These are phyloP conservation scores for Platysternon megacephalum DNA, from an alignment of 2,113 vertebrate species.

Conservation along the genomic window DNA sequence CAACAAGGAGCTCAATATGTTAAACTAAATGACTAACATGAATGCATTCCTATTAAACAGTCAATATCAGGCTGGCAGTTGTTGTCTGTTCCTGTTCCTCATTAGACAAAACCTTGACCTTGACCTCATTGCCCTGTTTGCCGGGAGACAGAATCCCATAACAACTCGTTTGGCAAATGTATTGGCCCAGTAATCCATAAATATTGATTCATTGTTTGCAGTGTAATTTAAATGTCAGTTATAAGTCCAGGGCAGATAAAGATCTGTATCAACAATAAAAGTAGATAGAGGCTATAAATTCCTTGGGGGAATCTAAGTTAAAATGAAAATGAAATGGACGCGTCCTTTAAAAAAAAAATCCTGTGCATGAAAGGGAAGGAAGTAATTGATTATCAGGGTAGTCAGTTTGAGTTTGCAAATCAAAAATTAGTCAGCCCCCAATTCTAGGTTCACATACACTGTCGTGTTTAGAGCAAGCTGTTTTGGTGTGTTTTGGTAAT, in stretches of 20 bases:
- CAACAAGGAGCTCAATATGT: background rate
- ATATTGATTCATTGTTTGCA: conserved; percentile 95
- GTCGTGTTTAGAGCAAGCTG: background rate
- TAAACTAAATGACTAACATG: background rate
- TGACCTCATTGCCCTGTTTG: conserved; percentile 84
- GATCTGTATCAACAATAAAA: conserved; percentile 85
- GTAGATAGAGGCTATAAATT: conserved; percentile 74
- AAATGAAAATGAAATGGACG: conserved; percentile 9
- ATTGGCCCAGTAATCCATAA: conserved; percentile 89
- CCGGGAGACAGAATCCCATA: conserved; percentile 79
- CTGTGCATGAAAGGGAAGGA: background rate
- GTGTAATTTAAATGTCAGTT: conserved; percentile 97
- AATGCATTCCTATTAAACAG: conserved; percentile 77
- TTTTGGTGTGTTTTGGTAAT: no score
- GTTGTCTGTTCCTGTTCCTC: conserved; percentile 81
- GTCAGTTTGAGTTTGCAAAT: rapidly evolving
- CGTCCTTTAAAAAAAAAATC: background rate
- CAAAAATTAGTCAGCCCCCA: background rate
- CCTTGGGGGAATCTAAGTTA: conserved; percentile 63
- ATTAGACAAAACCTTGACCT: conserved; percentile 90
- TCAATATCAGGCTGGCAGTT: conserved; percentile 84
- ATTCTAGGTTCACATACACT: background rate
- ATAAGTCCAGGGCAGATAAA: conserved; percentile 87
- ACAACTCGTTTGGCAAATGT: conserved; percentile 81
- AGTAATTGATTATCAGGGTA: background rate